Base-by-base conservation (phyloP, 2,888 invertebrate genomes). In the Acanthoscelides obtectus region DNA sequence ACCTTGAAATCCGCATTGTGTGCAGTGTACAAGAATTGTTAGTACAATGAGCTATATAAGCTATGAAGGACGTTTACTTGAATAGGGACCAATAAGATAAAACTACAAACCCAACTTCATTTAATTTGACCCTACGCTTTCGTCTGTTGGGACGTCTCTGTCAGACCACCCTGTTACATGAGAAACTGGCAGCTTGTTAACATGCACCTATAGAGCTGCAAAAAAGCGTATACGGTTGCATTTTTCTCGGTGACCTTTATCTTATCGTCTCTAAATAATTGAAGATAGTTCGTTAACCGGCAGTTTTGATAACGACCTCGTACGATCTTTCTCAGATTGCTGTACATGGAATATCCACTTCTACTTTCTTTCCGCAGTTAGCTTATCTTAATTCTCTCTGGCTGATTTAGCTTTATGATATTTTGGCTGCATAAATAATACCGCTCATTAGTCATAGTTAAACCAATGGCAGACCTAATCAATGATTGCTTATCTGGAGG, bases 241-340 rank as follows among this genome's bases (percentile, higher is more conserved):
- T 77, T 45, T 64, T 73, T 76, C 76, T 69, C 69, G 72, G 76
- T 76, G 74, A 72, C 73, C 71, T 69, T 72, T 76, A 76, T 76
- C 74, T 72, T 74, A 76, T 74, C 75, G 70, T 22, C 75, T 76
- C 73, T 72, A 72, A 75, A 76, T 76, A 72, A 70, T 71, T 69
- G 20, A 63, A 69, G n/a, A 71, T 45, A 45, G 45, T 45, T 45
- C 45, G 45, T 45, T 45, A 45, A 45, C 45, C 45, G 45, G 17
- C 45, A 45, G 45, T 45, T 45, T 45, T 45, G 45, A 45, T 45
- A 45, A 45, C 17, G 45, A 45, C 45, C 45, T 45, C 45, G 12
- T 45, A 45, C 45, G 45, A 12, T 45, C 17, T 45, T 45, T 45
- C 45, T 45, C 45, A 45, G 45, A 1, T 45, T 45, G 17, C 45